Evolutionary conservation across 2,113 vertebrate genomes (phyloP).

Genomic region (Elgaria multicarinata): DNA sequence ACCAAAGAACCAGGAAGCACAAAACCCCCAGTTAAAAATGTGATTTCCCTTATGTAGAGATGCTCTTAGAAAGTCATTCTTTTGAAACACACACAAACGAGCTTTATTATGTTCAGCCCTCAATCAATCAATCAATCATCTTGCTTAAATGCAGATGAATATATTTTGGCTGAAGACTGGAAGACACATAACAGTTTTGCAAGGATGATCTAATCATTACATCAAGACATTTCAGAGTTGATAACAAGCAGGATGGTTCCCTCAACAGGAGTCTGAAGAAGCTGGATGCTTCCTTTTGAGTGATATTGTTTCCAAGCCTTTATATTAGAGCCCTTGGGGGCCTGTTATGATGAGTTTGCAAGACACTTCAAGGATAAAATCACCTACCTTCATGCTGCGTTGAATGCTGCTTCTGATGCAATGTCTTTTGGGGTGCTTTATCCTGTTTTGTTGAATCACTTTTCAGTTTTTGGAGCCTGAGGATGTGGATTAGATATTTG

Average conservation of each 20-base stretch:
- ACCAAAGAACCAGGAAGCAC: no score
- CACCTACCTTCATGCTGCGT: no score
- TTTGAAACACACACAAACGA: constrained; percentile 4
- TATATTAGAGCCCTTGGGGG: no score
- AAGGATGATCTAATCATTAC: not conserved
- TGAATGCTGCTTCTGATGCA: no score
- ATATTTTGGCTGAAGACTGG: not conserved
- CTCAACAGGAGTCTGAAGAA: not conserved
- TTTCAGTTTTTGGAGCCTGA: no score
- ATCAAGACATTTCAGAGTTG: not conserved
- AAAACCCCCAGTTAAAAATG: no score
- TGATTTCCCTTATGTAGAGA: no score
- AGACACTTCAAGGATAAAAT: no score
- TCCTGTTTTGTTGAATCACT: no score
- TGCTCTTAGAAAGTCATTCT: not conserved
- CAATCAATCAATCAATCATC: not conserved
- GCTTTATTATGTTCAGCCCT: not conserved
- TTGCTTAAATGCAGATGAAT: not conserved
- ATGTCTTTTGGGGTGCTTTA: no score
- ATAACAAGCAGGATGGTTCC: not conserved
- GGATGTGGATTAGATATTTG: no score
- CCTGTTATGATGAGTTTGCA: no score
- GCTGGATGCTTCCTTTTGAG: not conserved
- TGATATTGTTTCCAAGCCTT: not conserved
- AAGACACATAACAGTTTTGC: not conserved